Evolutionary conservation across 1,140 invertebrate species (phyloP).

Genomic region (Drosophila erecta): DNA sequence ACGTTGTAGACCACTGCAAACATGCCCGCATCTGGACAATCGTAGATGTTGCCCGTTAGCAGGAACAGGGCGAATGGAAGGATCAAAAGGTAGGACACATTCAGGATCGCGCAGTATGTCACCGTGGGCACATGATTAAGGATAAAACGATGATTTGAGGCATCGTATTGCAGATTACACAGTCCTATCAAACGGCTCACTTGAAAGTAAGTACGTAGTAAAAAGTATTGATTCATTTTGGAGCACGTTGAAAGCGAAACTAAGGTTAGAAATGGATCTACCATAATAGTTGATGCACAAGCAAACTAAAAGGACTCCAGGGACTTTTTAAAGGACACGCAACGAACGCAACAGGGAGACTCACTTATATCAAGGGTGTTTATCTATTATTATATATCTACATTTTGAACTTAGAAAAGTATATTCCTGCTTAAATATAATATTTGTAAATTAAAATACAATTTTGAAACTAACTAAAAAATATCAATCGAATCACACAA

Average conservation of each 20-base stretch:
- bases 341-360: background rate
- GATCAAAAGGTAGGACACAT: slow-evolving; percentile 47
- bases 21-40: slow-evolving; percentile 39
- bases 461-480: too few species aligned
- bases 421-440: too few species aligned
- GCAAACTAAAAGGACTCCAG: background rate
- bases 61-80: slow-evolving; percentile 25
- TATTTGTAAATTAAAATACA: too few species aligned
- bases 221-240: slow-evolving; percentile 12
- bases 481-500: too few species aligned
- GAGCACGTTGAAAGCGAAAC: background rate
- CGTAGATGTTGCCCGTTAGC: slow-evolving; percentile 27
- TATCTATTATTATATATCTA: too few species aligned
- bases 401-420: too few species aligned
- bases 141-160: background rate
- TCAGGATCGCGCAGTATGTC: slow-evolving; percentile 39
- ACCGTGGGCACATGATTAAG: slow-evolving; percentile 20
- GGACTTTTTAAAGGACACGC: slow-evolving; percentile 13
- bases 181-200: slow-evolving; percentile 48
- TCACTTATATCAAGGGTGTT: too few species aligned
- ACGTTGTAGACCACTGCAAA: slow-evolving; percentile 43
- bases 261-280: background rate
- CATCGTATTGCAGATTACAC: slow-evolving; percentile 40
- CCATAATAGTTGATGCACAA: too few species aligned
- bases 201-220: slow-evolving; percentile 35